Conservation (phyloP, 2,113 vertebrate genomes). For the Pangasianodon hypophthalmus region DNA sequence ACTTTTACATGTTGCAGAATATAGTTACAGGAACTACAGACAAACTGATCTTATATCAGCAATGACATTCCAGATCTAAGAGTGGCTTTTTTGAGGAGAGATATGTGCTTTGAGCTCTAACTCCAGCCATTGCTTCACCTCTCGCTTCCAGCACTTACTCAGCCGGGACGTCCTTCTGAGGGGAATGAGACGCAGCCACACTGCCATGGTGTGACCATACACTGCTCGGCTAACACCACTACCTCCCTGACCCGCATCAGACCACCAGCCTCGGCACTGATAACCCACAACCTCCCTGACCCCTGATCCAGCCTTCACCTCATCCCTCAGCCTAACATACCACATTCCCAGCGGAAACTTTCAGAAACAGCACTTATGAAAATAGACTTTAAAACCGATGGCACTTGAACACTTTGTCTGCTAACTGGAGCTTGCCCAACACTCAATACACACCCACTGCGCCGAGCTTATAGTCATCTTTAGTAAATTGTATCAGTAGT, state of each 20-base stretch:
- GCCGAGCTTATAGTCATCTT: background rate
- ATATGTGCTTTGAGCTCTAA: conserved; percentile 54
- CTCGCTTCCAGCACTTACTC: conserved; percentile 84
- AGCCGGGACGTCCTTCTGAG: conserved; percentile 82
- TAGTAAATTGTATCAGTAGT: background rate
- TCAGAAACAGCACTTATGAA: conserved; percentile 11
- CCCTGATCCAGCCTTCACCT: conserved; percentile 3
- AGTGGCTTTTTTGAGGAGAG: background rate
- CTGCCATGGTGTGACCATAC: conserved; percentile 66
- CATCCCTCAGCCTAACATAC: conserved; percentile 33
- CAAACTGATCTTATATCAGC: too few relatives aligned
- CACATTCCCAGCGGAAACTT: background rate
- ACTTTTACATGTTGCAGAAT: background rate
- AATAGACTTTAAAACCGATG: background rate
- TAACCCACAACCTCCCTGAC: conserved; percentile 10
- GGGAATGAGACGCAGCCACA: conserved; percentile 75
- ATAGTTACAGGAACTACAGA: background rate
- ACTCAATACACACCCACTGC: background rate
- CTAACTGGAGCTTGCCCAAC: background rate
- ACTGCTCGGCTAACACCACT: conserved; percentile 57
- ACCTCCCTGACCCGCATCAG: conserved; percentile 16
- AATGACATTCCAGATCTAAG: background rate
- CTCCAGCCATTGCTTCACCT: conserved; percentile 45
- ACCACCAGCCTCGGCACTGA: background rate
- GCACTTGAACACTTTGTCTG: background rate